Conservation (phyloP, 2,888 invertebrate species). For the Eutolmus rufibarbis region DNA sequence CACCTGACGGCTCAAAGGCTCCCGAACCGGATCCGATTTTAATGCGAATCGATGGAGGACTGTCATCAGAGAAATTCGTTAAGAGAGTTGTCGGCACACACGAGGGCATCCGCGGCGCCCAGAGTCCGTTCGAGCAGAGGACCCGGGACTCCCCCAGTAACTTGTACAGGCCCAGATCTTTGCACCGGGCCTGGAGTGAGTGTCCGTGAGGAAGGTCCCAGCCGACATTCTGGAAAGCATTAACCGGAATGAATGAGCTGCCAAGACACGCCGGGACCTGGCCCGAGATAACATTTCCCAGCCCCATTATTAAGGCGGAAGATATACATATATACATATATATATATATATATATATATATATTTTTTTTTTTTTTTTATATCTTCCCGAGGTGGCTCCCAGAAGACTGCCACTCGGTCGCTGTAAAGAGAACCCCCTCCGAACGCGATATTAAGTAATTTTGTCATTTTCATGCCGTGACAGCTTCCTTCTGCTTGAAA, state of each 20-base stretch:
- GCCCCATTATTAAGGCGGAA: constrained; percentile 6
- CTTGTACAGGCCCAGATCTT: constrained; percentile 84
- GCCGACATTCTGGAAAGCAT: constrained; percentile 64
- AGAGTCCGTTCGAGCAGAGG: constrained; percentile 82
- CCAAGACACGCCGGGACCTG: neutral
- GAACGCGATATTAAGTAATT: neutral
- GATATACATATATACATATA: neutral
- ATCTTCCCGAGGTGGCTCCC: neutral
- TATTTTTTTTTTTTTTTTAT: neutral
- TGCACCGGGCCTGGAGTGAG: constrained; percentile 77
- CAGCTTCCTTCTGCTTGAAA: constrained; percentile 33
- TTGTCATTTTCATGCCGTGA: constrained; percentile 35
- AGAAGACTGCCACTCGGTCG: neutral
- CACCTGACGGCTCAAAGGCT: constrained; percentile 79
- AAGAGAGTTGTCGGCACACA: constrained; percentile 87
- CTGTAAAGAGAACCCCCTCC: neutral
- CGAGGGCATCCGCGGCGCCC: constrained; percentile 78
- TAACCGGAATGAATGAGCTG: constrained; percentile 15
- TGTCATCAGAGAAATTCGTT: constrained; percentile 86
- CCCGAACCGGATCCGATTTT: constrained; percentile 80
- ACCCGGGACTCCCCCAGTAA: constrained; percentile 79
- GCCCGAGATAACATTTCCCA: neutral
- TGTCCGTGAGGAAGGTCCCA: constrained; percentile 81
- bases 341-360: too few relatives aligned
- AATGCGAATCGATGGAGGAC: constrained; percentile 81